Conservation (phyloP, 37 sponge, comb jelly and placozoan genomes). For the Mnemiopsis leidyi region DNA sequence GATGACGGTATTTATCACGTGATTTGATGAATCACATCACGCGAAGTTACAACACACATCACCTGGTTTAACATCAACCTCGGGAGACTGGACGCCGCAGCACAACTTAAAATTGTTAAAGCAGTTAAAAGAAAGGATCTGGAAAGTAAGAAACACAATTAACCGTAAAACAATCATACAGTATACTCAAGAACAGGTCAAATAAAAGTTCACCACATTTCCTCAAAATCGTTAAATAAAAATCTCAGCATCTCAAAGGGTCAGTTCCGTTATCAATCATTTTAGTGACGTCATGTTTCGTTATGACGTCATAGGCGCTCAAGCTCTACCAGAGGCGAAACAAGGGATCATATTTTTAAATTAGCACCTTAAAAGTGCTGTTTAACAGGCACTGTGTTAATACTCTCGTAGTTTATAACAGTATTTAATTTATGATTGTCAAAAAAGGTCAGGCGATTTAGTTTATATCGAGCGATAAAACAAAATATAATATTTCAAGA, state of each 20-base stretch:
- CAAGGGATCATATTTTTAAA: not conserved
- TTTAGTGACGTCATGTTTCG: not conserved
- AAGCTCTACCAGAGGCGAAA: not conserved
- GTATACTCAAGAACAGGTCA: not conserved
- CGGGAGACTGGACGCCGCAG: no score
- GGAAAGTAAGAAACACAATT: not conserved
- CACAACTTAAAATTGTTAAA: not conserved
- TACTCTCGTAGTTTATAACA: no score
- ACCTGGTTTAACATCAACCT: no score
- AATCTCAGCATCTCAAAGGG: not conserved
- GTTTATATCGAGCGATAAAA: no score
- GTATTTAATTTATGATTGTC: no score
- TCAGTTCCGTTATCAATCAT: not conserved
- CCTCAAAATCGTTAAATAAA: not conserved
- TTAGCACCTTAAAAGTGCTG: no score
- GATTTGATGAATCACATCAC: not conserved
- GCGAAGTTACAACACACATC: not conserved
- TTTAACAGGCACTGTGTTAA: no score
- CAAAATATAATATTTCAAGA: no score
- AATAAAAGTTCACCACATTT: not conserved
- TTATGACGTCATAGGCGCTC: not conserved
- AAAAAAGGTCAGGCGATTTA: no score
- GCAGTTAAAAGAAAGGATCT: not conserved
- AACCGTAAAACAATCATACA: not conserved
- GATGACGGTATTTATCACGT: no score